Evolutionary conservation across 2,797 vertebrate species (phyloP), one percentile per base, ranked within the genome.

Genomic region (Mus minutoides): DNA sequence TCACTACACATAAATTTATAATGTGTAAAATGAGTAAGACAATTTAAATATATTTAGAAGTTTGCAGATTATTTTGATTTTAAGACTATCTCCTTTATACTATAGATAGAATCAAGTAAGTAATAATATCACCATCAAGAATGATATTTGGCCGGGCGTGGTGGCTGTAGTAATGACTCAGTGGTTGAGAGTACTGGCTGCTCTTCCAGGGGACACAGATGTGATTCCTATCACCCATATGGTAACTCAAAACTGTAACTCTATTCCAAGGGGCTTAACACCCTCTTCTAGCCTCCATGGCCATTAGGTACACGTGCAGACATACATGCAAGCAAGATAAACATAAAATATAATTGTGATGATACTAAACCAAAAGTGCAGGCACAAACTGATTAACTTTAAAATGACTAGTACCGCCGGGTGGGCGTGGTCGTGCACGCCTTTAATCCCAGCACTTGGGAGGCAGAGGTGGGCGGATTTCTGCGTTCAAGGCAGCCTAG

Each of bases 61-160:
- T 91, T 94, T 93, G 90, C 21, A 80, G 22, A 34, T 84, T 90
- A 80, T 40, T 87, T 67, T 60, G 34, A 89, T 91, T 93, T 67
- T 92, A 6, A 86, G 69, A 54, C 9, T 85, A 67, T 73, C 58
- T 67, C 86, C 43, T 90, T 69, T 89, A 86, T 11, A 73, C 4
- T 56, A 12, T 80, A 76, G 4, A 58, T 62, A 90, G 76, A 73
- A 82, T 21, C 60, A 93, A 78, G 10, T n/a, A n/a, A n/a, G n/a
- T 49, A 94, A 71, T 87, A 58, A 31, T 40, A 21, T 86, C 76
- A 90, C 19, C 37, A 37, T 95, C 54, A 90, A 60, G 34, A 95
- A 94, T 43, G 46, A 77, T 95, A 58, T 19, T 60, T n/a, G n/a
- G n/a, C n/a, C n/a, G n/a, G n/a, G n/a, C n/a, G n/a, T 67, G 73